phyloP scores from a whole-genome alignment of 2,797 vertebrate species.

The Sebastes minor region DNA sequence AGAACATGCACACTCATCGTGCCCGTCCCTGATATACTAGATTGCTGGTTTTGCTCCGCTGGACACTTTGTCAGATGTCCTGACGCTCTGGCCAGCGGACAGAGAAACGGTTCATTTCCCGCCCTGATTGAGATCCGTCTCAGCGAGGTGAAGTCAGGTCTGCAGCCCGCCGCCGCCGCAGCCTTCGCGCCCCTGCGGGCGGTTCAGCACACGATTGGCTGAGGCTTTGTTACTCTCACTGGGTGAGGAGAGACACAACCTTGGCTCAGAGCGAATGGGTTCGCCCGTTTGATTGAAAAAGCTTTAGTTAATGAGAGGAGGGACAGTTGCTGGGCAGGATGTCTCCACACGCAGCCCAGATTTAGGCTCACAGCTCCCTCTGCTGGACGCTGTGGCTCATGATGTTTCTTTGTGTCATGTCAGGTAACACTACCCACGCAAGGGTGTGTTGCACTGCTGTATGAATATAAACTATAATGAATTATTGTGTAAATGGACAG shows the following conservation, averaged over 20 bases:
- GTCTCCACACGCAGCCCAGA: neutral
- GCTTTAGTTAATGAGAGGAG: constrained; percentile 48
- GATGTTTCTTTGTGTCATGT: constrained; percentile 8
- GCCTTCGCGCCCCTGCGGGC: neutral
- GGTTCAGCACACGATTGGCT: constrained; percentile 36
- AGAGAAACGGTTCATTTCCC: neutral
- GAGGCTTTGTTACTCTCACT: constrained; percentile 7
- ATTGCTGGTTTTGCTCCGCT: neutral
- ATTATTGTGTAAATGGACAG: constrained; percentile 8
- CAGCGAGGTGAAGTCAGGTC: constrained; percentile 24
- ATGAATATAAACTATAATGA: neutral
- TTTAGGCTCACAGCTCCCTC: constrained; percentile 46
- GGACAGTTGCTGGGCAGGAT: constrained; percentile 71
- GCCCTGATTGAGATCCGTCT: neutral
- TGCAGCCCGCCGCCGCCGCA: neutral
- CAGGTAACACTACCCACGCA: constrained; percentile 1
- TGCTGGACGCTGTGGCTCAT: constrained; percentile 44
- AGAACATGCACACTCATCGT: neutral
- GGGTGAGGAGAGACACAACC: constrained; percentile 25
- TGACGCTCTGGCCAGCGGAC: neutral
- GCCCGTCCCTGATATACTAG: neutral
- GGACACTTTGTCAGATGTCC: neutral
- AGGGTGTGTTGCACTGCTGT: constrained; percentile 20
- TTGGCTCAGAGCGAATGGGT: constrained; percentile 40
- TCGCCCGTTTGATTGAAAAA: constrained; percentile 35